Base-by-base conservation (phyloP, 2,888 invertebrate genomes). In the Cantharis lateralis region DNA sequence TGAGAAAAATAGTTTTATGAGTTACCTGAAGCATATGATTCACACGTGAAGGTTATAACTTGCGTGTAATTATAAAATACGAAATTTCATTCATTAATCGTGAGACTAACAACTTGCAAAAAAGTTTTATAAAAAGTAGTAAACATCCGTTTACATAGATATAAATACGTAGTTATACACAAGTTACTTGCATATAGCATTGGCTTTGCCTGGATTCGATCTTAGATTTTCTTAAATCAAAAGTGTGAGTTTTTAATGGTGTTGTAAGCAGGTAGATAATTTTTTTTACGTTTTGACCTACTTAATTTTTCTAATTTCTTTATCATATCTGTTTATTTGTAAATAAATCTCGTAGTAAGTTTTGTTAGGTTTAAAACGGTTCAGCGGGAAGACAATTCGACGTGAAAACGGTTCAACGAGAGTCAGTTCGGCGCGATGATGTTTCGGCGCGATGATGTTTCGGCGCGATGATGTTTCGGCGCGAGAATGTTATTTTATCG, bases 1-100 rank as follows among this genome's bases (percentile, higher is more conserved):
- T 73, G 73, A 73, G 74, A 74, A 74, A 70, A 74, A 74, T 74
- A 18, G 20, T 70, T 62, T 70, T 66, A 64, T 69, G 63, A 69
- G 63, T 62, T 26, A 73, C 16, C 62, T 62, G 61, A 15, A 24
- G 75, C 32, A 48, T 62, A 71, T 75, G 71, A 75, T 71, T 76
- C 76, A 76, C 76, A 69, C 72, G 76, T 76, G 68, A 76, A 76
- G 76, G 76, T 76, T 68, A 71, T 71, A 68, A 68, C 71, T 72
- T 48, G 72, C 76, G 76, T 76, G 76, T 68, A 76, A 76, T 68
- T 68, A 24, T 61, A 70, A 76, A 76, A 72, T 72, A 72, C 64
- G 16, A 76, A 72, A 76, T 62, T 76, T 76, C 72, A 76, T 76
- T 71, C 69, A 72, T 75, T 75, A 72, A 24, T 72, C 66, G 72